These are phyloP conservation scores for Drosophila tropicalis DNA, from an alignment of 1,140 invertebrate species.

Conservation along the genomic window DNA sequence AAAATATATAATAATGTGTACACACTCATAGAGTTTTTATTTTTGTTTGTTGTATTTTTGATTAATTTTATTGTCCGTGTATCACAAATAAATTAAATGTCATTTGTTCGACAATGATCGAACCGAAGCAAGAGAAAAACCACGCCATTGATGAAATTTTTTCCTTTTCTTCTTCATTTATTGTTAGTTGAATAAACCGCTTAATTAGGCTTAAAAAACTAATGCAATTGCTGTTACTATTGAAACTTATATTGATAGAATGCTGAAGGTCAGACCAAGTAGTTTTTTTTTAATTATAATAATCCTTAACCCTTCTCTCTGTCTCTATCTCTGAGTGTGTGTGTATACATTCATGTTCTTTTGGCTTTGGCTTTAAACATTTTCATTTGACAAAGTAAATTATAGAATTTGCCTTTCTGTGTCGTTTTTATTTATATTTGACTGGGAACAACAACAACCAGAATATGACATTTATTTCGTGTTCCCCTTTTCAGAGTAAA, in stretches of 20 bases:
- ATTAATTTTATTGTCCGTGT: slow-evolving; percentile 9
- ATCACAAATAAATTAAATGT: slow-evolving; percentile 45
- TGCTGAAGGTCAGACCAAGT: slow-evolving; percentile 22
- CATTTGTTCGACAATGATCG: slow-evolving; percentile 6
- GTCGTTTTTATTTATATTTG: too few relatives aligned
- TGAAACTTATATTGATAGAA: slow-evolving; percentile 1
- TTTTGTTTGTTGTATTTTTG: background rate
- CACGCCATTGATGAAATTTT: slow-evolving; percentile 17
- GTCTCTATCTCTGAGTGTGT: too few relatives aligned
- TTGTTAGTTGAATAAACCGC: slow-evolving; percentile 42
- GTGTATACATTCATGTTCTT: background rate
- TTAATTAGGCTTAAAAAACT: slow-evolving; percentile 48
- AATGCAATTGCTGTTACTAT: slow-evolving; percentile 13
- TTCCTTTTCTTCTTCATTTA: background rate
- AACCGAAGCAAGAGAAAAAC: background rate
- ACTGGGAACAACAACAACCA: too few relatives aligned
- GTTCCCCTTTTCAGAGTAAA: too few relatives aligned
- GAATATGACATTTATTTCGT: too few relatives aligned
- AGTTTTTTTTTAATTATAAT: too few relatives aligned
- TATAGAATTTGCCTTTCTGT: background rate
- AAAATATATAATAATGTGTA: slow-evolving; percentile 33
- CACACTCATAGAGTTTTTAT: slow-evolving; percentile 31
- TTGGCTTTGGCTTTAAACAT: background rate
- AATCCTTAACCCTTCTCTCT: too few relatives aligned
- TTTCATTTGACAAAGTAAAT: background rate